Percentiles rank a stretch among this genome's conserved stretches.
These are phyloP conservation scores for Pterophyllum scalare DNA, from an alignment of 2,113 vertebrate genomes.

Conservation along the genomic window DNA sequence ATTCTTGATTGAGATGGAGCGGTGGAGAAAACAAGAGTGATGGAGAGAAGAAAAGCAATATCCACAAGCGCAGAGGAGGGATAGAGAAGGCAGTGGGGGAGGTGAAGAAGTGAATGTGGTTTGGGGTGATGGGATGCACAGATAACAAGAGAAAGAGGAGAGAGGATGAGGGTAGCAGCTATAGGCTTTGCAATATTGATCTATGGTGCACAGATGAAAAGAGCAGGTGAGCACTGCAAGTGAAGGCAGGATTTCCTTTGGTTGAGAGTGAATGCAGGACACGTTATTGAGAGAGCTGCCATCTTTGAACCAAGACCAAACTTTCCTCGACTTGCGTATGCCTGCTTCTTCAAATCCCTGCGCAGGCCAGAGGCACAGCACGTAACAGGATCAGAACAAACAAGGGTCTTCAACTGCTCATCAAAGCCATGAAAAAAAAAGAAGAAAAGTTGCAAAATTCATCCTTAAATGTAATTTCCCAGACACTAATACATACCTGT, in stretches of 20 bases:
- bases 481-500: background rate
- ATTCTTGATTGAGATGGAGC: constrained; percentile 76
- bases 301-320: constrained; percentile 53
- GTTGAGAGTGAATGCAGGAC: constrained; percentile 36
- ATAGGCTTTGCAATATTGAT: constrained; percentile 69
- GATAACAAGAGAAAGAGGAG: constrained; percentile 51
- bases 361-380: constrained; percentile 28
- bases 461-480: background rate
- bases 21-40: constrained; percentile 61
- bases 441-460: constrained; percentile 32
- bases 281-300: constrained; percentile 41
- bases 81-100: constrained; percentile 21
- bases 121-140: constrained; percentile 50
- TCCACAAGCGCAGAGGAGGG: constrained; percentile 21
- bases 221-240: constrained; percentile 51
- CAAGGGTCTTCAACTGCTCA: constrained; percentile 10
- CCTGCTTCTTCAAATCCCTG: constrained; percentile 30
- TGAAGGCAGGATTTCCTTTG: constrained; percentile 57
- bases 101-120: constrained; percentile 33
- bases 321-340: constrained; percentile 41
- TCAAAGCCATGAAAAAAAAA: constrained; percentile 17
- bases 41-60: constrained; percentile 69
- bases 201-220: constrained; percentile 60
- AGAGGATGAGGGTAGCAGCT: constrained; percentile 51
- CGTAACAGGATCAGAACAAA: constrained; percentile 44